Evolutionary conservation across 2,113 vertebrate species (phyloP).

Genomic region (Microtus ochrogaster): DNA sequence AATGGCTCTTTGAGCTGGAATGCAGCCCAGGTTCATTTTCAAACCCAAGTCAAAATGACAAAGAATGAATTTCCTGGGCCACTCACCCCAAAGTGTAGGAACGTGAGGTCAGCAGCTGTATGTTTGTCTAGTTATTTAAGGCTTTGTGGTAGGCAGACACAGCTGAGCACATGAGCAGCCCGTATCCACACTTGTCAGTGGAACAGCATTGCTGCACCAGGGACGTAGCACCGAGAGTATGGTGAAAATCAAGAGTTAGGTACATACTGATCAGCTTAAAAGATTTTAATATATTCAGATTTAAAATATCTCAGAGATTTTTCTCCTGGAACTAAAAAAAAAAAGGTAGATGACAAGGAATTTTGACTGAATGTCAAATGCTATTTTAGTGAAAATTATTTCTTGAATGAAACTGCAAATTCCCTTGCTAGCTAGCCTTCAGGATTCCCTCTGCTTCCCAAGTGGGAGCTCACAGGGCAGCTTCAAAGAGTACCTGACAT

Average conservation of each 20-base stretch:
- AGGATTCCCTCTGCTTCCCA: background rate
- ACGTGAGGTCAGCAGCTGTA: constrained; percentile 85
- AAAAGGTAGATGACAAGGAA: background rate
- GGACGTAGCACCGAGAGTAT: constrained; percentile 20
- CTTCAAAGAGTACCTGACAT: background rate
- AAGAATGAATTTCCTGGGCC: constrained; percentile 86
- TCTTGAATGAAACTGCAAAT: background rate
- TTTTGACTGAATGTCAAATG: background rate
- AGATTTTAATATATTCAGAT: background rate
- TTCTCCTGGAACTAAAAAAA: background rate
- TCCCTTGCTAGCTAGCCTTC: no score
- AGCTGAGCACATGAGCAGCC: constrained; percentile 82
- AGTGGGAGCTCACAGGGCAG: background rate
- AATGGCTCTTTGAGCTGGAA: constrained; percentile 88
- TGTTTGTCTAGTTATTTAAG: constrained; percentile 87
- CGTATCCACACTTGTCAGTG: constrained; percentile 45
- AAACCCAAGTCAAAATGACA: constrained; percentile 89
- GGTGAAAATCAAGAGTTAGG: constrained; percentile 38
- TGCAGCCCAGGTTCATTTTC: constrained; percentile 87
- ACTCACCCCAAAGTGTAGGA: constrained; percentile 83
- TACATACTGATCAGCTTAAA: constrained; percentile 16
- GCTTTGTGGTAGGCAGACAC: constrained; percentile 82
- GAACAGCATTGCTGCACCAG: constrained; percentile 39
- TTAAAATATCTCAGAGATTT: background rate
- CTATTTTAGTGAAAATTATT: constrained; percentile 18